Evolutionary conservation across 2,888 invertebrate genomes (phyloP), one percentile per base, ranked within the genome.

Genomic region (Ganaspis brasiliensis): DNA sequence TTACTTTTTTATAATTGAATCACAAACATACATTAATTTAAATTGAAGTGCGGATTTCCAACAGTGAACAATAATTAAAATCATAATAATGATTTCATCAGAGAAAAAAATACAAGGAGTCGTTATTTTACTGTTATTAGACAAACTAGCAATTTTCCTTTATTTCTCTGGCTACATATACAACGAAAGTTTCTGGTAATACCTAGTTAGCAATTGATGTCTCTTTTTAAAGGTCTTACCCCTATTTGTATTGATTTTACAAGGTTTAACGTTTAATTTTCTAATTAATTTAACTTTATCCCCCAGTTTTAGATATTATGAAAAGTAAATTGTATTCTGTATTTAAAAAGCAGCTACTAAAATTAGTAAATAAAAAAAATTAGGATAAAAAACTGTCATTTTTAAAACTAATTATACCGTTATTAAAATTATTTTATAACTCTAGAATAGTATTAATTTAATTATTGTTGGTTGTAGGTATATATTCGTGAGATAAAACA

Each of bases 111-210:
- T n/a, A 63, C 12, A 63, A 37, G 16, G 12, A 63, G 12, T 37
- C 37, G 21, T 63, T 37, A 61, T 16, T 4, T 61, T 61, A 19
- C 61, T 61, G 19, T 61, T 37, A 61, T 61, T 37, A 63, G n/a
- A 3, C 21, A 40, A 63, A 19, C 61, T 63, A 16, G 61, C 19
- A 12, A 63, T 63, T 63, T 63, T 19, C 37, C 31, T 21, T 37
- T 21, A 37, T 37, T 63, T 37, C 35, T 35, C 61, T 63, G 37
- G 19, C 19, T 19, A 24, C 56, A 56, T 56, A 56, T 56, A 24
- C 14, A 24, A 10, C 5, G 24, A 1, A 56, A 56, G 61, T 19
- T 37, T 61, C 61, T 37, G 16, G 16, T 61, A 37, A 61, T 61
- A 37, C 37, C 37, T 37, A 16, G 37, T 61, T 37, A 37, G 37